Base-by-base conservation (phyloP, 2,797 vertebrate species). In the Sebastes vulpes region DNA sequence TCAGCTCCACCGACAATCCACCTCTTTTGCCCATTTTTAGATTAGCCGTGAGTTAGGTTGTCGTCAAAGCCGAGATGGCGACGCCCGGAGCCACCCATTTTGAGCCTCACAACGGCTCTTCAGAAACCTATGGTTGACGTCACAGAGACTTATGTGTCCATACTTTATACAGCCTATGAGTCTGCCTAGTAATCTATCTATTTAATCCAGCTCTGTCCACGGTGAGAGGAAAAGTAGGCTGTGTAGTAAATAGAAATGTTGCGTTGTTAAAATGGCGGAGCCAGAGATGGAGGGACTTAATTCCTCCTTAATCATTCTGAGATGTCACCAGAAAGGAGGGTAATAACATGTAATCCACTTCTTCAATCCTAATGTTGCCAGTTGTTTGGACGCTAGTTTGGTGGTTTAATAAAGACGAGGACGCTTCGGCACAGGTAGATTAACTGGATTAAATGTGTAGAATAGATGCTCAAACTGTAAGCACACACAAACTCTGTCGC, bases 301-400 rank as follows among this genome's bases (percentile, higher is more conserved):
- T 84, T 86, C 82, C 63, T 68, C 50, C 57, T 82, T 83, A 86
- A 90, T 90, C 84, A 79, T 80, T 65, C 21, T 56, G 59, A 73
- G 67, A 81, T 88, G 88, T 87, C 81, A 73, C 71, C 60, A 69
- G 69, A 86, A 84, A 78, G 82, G 76, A 84, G 31, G 63, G 65
- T 85, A 89, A 90, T 81, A 86, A 74, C 65, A 70, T 65, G 18
- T 90, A 90, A 92, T 90, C 79, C 89, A 81, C 72, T 68, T 78
- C 70, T 80, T 71, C 79, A 85, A 50, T 81, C 83, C 67, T 56
- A 54, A 61, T 52, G 71, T 76, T 63, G 57, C 64, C 64, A 64
- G 65, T 75, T 71, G 70, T 88, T 82, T 84, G 65, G 67, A 81
- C 4, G 31, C 75, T 23, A 16, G 35, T 79, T 81, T 75, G 20